Percentiles rank a stretch among this genome's conserved stretches.
Conservation (phyloP, 2,797 vertebrate genomes). For the Acipenser oxyrinchus region DNA sequence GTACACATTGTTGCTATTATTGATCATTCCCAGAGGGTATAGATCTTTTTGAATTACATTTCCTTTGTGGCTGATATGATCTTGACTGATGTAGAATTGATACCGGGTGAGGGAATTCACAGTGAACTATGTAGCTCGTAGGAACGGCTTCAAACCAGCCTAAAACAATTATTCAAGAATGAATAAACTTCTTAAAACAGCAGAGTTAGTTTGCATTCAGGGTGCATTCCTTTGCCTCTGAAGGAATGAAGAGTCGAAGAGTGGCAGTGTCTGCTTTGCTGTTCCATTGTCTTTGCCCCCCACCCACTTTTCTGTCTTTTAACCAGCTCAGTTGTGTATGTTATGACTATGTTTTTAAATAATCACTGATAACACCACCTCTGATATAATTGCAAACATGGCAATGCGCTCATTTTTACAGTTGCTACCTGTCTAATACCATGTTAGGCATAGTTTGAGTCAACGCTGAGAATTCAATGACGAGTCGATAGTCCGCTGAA, state of each 20-base stretch:
- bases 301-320: no score
- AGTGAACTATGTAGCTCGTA: no score
- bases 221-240: no score
- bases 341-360: constrained; percentile 12
- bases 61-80: no score
- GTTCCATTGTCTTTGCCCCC: no score
- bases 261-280: no score
- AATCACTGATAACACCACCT: not conserved
- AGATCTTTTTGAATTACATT: no score
- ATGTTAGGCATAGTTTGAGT: not conserved
- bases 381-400: not conserved
- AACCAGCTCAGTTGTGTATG: not conserved
- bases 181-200: not conserved
- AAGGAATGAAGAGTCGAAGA: no score
- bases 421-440: constrained; percentile 13
- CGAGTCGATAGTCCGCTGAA: constrained; percentile 26
- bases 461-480: constrained; percentile 5
- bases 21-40: no score
- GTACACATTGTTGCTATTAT: no score
- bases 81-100: no score
- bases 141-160: not conserved
- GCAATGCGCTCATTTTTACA: not conserved
- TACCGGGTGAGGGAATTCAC: no score
- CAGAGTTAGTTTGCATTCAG: not conserved
- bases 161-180: not conserved